These are phyloP conservation scores for Pangasius krempfi DNA, from an alignment of 2,797 vertebrate genomes.

Conservation along the genomic window DNA sequence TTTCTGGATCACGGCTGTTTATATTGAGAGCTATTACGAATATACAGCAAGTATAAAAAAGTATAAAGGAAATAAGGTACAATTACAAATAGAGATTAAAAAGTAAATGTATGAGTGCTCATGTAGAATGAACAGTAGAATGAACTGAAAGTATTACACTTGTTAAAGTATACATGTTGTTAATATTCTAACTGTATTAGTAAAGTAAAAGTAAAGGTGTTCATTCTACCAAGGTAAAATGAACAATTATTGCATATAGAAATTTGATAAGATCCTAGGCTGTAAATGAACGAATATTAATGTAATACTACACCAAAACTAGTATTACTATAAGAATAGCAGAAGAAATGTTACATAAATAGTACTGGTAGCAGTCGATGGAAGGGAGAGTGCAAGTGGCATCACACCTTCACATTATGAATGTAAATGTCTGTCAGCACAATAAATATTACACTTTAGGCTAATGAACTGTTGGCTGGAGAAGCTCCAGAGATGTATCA, in stretches of 20 bases:
- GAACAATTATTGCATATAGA: neutral
- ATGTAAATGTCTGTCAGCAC: neutral
- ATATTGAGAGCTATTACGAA: neutral
- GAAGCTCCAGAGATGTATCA: neutral
- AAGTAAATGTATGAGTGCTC: neutral
- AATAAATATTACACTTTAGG: neutral
- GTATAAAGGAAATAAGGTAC: neutral
- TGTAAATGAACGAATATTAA: neutral
- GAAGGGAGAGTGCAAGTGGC: neutral
- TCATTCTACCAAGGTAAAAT: neutral
- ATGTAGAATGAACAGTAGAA: neutral
- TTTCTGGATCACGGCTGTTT: neutral
- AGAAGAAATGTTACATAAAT: neutral
- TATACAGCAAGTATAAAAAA: neutral
- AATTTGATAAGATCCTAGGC: neutral
- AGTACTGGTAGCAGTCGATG: neutral
- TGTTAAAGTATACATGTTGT: neutral
- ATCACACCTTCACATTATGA: neutral
- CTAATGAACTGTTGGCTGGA: neutral
- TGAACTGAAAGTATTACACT: neutral
- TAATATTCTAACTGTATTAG: neutral
- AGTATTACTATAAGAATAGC: neutral
- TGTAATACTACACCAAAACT: neutral
- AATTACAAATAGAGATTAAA: neutral
- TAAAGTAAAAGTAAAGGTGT: neutral